Evolutionary conservation across 92 coral and sea anemone genomes (phyloP), one percentile per base, ranked within the genome.

Genomic region (Bergia sp.): DNA sequence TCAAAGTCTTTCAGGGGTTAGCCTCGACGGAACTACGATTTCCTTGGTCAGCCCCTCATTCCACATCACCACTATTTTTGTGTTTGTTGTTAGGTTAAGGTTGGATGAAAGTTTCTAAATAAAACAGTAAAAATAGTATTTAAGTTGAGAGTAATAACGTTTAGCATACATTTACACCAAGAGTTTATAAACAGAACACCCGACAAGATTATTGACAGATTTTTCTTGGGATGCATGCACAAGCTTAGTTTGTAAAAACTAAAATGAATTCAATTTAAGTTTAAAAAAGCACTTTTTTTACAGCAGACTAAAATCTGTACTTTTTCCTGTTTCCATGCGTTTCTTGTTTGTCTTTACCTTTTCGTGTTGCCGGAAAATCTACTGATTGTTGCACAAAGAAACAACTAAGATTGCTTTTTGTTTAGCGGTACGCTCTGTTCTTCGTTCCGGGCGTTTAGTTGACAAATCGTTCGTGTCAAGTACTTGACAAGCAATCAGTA

Each of bases 311-410:
- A 7, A 9, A 3, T 23, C 38, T 72, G 13, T 72, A 39, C 38
- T 72, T 53, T 39, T 18, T 39, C 41, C 45, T 76, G 80, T 76
- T 39, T 41, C 80, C 80, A 18, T 76, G n/a, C 8, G 3, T 20
- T 1, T 39, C 20, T n/a, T 9, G 21, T 9, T 2, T 44, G 23
- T 41, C 45, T n/a, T 76, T 76, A 9, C 50, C 13, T 75, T 39
- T 18, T 23, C 23, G 23, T 18, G 2, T 53, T 10, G 29, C 29
- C 29, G 29, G 10, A 76, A 76, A 18, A 44, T 13, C 53, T 8
- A 40, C 37, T 76, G 41, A 76, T 76, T 76, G 53, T n/a, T 41
- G 53, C 80, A 76, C 23, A 76, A 75, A 75, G 78, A 75, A 13
- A 41, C n/a, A 44, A 18, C 49, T 75, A 74, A 38, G 6, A 74